These are phyloP conservation scores for Sebastes iracundus DNA, from an alignment of 2,797 vertebrate genomes.

Conservation along the genomic window DNA sequence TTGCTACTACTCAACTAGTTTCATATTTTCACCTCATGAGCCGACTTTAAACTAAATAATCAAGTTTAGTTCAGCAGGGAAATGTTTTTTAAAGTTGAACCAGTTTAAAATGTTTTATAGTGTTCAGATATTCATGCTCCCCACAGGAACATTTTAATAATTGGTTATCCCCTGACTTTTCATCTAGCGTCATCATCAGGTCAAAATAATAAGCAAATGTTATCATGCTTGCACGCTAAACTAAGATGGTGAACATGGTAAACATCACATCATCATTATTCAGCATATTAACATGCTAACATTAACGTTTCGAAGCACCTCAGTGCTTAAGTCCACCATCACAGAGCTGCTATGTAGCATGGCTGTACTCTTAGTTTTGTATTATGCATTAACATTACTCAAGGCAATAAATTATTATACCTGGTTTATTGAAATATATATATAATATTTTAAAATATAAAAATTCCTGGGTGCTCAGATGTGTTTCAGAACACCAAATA, in stretches of 20 bases:
- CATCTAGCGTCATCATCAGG: background rate
- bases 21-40: background rate
- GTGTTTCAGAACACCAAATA: background rate
- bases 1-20: background rate
- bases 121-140: background rate
- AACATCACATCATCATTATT: background rate
- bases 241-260: too few species aligned
- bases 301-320: background rate
- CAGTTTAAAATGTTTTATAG: background rate
- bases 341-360: background rate
- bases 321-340: background rate
- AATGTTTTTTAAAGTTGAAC: background rate
- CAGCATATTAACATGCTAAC: background rate
- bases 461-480: background rate
- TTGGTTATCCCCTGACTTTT: background rate
- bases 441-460: background rate
- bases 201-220: background rate
- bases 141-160: background rate
- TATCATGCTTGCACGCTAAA: too few species aligned
- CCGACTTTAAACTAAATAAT: background rate
- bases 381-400: background rate
- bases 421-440: background rate
- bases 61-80: background rate
- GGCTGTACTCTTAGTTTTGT: background rate
- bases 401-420: background rate